A percentile compares a stretch with the other conserved stretches of the same genome.
phyloP scores from a whole-genome alignment of 1,140 invertebrate species.

The Zaprionus lachaisei region DNA sequence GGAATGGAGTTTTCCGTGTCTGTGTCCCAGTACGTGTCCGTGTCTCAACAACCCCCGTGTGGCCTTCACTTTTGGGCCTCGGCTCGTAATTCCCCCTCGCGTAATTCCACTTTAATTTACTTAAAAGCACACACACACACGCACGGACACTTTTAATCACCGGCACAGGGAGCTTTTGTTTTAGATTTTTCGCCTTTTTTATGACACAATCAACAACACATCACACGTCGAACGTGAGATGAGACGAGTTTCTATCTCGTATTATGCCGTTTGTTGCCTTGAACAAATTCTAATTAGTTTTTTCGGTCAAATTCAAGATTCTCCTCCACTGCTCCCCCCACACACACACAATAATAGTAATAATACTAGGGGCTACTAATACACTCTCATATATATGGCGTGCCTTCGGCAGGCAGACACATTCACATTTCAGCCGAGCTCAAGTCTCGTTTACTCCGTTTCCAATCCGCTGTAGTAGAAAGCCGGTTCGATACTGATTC shows the following conservation, averaged over 20 bases:
- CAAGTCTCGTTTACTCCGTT: constrained; percentile 58
- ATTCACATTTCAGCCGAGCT: constrained; percentile 56
- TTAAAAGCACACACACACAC: constrained; percentile 52
- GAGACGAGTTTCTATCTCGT: constrained; percentile 14
- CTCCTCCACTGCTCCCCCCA: constrained; percentile 26
- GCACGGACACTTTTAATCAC: constrained; percentile 41
- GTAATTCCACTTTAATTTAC: constrained; percentile 67
- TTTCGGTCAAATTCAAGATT: constrained; percentile 40
- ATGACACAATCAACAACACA: constrained; percentile 36
- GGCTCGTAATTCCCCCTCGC: constrained; percentile 10
- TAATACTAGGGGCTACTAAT: constrained; percentile 2
- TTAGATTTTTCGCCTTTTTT: constrained; percentile 31
- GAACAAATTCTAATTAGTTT: constrained; percentile 49
- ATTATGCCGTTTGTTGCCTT: constrained; percentile 17
- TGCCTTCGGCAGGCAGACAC: constrained; percentile 53
- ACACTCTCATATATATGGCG: constrained; percentile 31
- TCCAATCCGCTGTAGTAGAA: constrained; percentile 82
- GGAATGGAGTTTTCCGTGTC: constrained; percentile 48
- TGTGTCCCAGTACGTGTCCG: neutral
- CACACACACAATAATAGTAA: constrained; percentile 14
- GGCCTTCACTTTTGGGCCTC: constrained; percentile 56
- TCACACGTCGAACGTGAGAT: constrained; percentile 9
- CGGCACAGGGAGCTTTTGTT: constrained; percentile 36
- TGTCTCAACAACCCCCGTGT: constrained; percentile 56
- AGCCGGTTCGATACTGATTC: constrained; percentile 84